These are phyloP conservation scores for Shinisaurus crocodilurus DNA, from an alignment of 2,113 vertebrate species.

Conservation along the genomic window DNA sequence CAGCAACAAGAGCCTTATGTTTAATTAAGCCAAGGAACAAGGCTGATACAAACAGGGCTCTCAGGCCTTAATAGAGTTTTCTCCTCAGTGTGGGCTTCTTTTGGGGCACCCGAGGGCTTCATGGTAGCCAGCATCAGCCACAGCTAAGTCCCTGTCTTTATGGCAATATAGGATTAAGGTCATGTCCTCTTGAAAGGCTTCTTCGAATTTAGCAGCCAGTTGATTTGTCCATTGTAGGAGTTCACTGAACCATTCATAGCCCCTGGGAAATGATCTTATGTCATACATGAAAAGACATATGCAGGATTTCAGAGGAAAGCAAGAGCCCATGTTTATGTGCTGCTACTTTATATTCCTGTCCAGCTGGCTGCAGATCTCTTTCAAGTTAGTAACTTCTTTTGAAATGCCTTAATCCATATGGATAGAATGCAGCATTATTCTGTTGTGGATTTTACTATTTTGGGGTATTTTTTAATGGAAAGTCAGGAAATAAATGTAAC, in stretches of 20 bases:
- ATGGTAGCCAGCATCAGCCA: conserved; percentile 35
- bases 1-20: neutral
- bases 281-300: neutral
- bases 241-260: neutral
- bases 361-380: neutral
- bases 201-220: conserved; percentile 9
- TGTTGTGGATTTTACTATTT: neutral
- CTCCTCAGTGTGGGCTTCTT: neutral
- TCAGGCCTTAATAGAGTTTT: neutral
- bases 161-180: conserved; percentile 31
- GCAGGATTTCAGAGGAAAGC: neutral
- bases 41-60: neutral
- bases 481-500: neutral
- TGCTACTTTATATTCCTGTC: neutral
- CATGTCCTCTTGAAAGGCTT: conserved; percentile 13
- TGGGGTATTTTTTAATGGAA: neutral
- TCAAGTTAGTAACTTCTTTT: neutral
- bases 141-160: neutral
- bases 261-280: neutral
- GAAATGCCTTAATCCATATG: neutral
- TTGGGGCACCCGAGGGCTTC: neutral
- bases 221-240: rapidly evolving
- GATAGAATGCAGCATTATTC: neutral
- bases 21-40: neutral
- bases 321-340: neutral